Conservation (phyloP, 92 coral and sea anemone genomes). For the Bergia sp. region DNA sequence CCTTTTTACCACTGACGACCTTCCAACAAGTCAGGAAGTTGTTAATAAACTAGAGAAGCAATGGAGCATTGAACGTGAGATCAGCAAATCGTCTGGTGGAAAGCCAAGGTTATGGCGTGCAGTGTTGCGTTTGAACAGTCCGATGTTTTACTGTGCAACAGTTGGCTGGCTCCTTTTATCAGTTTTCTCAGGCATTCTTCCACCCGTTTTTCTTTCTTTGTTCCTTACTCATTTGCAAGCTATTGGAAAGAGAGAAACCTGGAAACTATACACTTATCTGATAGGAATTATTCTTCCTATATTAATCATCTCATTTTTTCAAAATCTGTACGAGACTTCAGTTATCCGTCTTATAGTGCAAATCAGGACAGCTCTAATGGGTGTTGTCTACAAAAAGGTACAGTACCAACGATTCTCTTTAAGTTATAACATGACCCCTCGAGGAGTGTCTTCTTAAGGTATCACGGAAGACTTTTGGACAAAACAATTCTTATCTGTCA, state of each 20-base stretch:
- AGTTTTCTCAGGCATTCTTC: background rate
- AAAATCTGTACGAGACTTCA: background rate
- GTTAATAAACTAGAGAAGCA: background rate
- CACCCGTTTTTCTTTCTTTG: background rate
- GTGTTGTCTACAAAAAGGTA: constrained; percentile 16
- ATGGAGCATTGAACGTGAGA: background rate
- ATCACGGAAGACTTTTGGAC: no score
- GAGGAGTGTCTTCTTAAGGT: no score
- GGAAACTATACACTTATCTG: background rate
- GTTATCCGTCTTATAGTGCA: background rate
- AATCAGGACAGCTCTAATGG: background rate
- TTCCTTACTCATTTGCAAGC: background rate
- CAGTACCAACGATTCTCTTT: background rate
- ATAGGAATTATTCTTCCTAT: background rate
- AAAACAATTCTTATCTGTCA: no score
- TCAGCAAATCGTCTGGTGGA: background rate
- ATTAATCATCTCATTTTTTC: background rate
- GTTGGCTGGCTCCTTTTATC: background rate
- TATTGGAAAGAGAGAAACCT: background rate
- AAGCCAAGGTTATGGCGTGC: constrained; percentile 21
- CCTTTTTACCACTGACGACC: constrained; percentile 4
- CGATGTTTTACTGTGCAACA: background rate
- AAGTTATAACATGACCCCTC: background rate
- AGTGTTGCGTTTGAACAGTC: background rate
- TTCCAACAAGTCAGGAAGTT: background rate